Conservation (phyloP, 1,140 invertebrate species). For the Ganaspis sp. region DNA sequence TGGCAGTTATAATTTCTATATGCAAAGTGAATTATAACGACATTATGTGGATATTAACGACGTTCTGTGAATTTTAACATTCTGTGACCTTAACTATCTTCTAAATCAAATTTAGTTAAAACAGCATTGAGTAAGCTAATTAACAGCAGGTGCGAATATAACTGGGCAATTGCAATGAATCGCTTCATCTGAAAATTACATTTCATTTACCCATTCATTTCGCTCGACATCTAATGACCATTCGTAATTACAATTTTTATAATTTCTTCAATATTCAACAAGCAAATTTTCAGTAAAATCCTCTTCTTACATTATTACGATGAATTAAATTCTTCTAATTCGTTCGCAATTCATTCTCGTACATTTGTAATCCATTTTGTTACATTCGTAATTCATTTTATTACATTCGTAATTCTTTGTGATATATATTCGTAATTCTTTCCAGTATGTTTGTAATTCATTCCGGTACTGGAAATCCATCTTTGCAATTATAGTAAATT, state of each 20-base stretch:
- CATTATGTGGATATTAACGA: not conserved
- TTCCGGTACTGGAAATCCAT: too few species aligned
- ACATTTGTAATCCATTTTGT: too few species aligned
- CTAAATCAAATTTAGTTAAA: not conserved
- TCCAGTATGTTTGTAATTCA: too few species aligned
- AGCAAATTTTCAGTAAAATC: not conserved
- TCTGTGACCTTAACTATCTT: not conserved
- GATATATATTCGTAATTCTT: too few species aligned
- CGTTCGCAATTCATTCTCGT: too few species aligned
- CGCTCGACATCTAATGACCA: not conserved
- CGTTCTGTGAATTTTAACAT: not conserved
- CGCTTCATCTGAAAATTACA: not conserved
- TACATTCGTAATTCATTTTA: too few species aligned
- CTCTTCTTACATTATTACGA: not conserved
- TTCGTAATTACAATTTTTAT: constrained; percentile 17
- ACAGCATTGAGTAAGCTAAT: constrained; percentile 16
- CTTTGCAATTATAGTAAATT: too few species aligned
- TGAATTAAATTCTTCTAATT: too few species aligned
- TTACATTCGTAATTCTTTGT: too few species aligned
- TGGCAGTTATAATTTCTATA: constrained; percentile 32
- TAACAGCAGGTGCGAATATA: constrained; percentile 8
- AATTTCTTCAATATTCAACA: constrained; percentile 13
- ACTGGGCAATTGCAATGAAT: constrained; percentile 13
- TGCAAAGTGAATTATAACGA: constrained; percentile 2
- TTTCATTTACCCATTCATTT: constrained; percentile 10